Conservation (phyloP, 2,888 invertebrate genomes). For the Linyphia triangularis region DNA sequence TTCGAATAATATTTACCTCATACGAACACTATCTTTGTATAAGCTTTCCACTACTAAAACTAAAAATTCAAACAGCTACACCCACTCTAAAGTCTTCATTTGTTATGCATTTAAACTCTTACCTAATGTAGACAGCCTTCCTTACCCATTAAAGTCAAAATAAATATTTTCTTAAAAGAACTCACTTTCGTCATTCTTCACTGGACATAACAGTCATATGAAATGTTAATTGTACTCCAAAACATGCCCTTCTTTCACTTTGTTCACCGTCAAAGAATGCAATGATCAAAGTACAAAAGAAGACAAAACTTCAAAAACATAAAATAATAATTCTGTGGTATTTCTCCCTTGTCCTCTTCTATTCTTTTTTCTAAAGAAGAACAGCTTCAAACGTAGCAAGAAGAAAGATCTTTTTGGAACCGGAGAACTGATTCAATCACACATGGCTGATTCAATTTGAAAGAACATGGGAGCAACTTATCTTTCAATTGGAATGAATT, state of each 20-base stretch:
- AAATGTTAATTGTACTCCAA: not conserved
- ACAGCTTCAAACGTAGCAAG: not conserved
- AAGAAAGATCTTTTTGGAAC: not conserved
- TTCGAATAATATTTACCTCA: too few relatives aligned
- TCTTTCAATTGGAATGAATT: conserved; percentile 39
- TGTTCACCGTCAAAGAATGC: too few relatives aligned
- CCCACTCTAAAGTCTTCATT: too few relatives aligned
- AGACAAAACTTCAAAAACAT: not conserved
- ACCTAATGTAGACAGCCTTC: too few relatives aligned
- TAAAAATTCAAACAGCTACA: too few relatives aligned
- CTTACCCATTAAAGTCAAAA: too few relatives aligned
- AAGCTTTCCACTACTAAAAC: too few relatives aligned
- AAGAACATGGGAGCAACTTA: conserved; percentile 33
- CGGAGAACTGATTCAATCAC: conserved; percentile 45
- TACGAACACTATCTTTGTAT: too few relatives aligned
- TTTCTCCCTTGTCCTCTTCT: not conserved
- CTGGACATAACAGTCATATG: not conserved
- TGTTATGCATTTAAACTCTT: too few relatives aligned
- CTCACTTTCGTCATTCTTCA: too few relatives aligned
- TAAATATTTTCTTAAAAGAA: too few relatives aligned
- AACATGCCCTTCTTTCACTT: not conserved
- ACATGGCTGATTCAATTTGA: conserved; percentile 54
- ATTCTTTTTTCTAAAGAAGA: not conserved
- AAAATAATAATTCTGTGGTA: not conserved
- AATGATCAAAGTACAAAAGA: not conserved